phyloP scores from a whole-genome alignment of 2,888 invertebrate genomes.

The Hypercompe scribonia region DNA sequence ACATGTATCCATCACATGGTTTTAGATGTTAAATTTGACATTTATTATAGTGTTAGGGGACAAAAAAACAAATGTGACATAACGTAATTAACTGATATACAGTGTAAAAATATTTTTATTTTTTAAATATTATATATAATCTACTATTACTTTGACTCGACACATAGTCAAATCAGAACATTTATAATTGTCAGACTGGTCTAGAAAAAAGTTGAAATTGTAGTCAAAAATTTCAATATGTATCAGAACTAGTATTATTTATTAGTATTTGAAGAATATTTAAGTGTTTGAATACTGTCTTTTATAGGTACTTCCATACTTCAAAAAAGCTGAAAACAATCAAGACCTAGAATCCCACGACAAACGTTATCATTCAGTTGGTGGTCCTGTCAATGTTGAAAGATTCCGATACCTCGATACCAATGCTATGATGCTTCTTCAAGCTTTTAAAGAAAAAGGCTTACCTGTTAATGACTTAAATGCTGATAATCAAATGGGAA shows the following conservation, averaged over 20 bases:
- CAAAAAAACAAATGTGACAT: no score
- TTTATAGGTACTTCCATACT: constrained; percentile 89
- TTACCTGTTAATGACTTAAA: constrained; percentile 87
- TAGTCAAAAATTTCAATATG: no score
- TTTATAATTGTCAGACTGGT: no score
- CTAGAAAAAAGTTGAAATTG: no score
- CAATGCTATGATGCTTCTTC: constrained; percentile 85
- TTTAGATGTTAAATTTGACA: no score
- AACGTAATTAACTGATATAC: no score
- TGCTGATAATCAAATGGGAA: constrained; percentile 86
- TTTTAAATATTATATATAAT: no score
- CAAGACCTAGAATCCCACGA: constrained; percentile 84
- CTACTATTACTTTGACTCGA: no score
- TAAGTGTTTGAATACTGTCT: neutral
- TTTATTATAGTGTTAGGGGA: no score
- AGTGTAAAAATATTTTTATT: no score
- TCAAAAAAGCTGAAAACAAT: constrained; percentile 89
- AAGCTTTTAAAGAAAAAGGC: constrained; percentile 88
- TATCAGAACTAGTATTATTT: neutral
- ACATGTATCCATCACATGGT: no score
- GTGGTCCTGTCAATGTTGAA: constrained; percentile 89
- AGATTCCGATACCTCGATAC: constrained; percentile 88
- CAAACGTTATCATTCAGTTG: constrained; percentile 85
- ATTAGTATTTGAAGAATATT: neutral
- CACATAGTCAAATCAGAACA: no score